Percentiles rank a stretch among this genome's conserved stretches.
phyloP scores from a whole-genome alignment of 1,140 invertebrate species.

The Mya arenaria region DNA sequence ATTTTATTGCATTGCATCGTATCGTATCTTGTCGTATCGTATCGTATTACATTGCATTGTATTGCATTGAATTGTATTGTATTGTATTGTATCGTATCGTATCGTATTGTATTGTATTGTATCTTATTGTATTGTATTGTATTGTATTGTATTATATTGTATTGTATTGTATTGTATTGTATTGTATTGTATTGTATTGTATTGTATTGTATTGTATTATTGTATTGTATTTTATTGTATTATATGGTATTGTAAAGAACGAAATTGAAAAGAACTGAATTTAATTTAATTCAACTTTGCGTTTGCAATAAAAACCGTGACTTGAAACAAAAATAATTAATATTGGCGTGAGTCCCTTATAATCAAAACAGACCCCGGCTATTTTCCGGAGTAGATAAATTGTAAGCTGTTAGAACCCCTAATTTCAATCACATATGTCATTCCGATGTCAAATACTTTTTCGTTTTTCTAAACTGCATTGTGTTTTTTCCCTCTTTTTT shows the following conservation, averaged over 20 bases:
- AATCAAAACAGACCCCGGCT: too few relatives aligned
- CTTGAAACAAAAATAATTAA: too few relatives aligned
- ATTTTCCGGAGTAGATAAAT: too few relatives aligned
- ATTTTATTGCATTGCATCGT: background rate
- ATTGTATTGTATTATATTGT: constrained; percentile 23
- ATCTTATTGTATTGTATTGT: background rate
- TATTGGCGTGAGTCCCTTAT: too few relatives aligned
- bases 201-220: constrained; percentile 24
- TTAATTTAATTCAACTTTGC: too few relatives aligned
- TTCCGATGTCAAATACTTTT: too few relatives aligned
- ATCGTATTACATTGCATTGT: background rate
- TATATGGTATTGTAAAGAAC: constrained; percentile 34
- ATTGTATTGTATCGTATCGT: background rate
- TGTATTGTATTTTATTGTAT: constrained; percentile 37
- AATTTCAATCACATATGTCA: too few relatives aligned
- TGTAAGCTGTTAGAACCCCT: too few relatives aligned
- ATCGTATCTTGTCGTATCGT: background rate
- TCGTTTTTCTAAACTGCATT: too few relatives aligned
- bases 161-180: constrained; percentile 40
- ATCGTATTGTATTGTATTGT: background rate
- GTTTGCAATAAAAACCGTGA: too few relatives aligned
- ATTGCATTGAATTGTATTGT: background rate
- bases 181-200: constrained; percentile 30
- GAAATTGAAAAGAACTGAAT: constrained; percentile 15
- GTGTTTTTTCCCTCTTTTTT: too few relatives aligned